Base-by-base conservation (phyloP, 1,140 invertebrate genomes). In the Apis florea region DNA sequence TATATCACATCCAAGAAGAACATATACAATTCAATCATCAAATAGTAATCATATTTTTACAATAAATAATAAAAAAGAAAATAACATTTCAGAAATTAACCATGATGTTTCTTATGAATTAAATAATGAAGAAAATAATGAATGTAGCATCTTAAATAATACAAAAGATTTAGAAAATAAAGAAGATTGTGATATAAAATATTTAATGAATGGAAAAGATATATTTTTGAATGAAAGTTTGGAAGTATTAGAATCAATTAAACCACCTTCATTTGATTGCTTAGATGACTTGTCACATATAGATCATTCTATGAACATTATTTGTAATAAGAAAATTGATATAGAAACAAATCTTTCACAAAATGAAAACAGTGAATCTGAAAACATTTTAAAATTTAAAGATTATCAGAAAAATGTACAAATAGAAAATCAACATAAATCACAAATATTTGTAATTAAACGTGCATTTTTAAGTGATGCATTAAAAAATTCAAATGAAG, bases 211-310 rank as follows among this genome's bases (percentile, higher is more conserved):
- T 49, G 11, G 17, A 11, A 53, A 8, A 17, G 17, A 47, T 53
- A 15, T 47, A 47, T 63, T 82, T 51, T 49, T 54, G 0, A 12
- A 51, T 68, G 11, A 61, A 40, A 47, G 1, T 68, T 4, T 61
- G 0, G 56, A 51, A 21, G 71, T 75, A 13, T 8, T 86, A 47
- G 47, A 83, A 6, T 76, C 81, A 9, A 83, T 86, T 73, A 56
- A 72, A 54, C 81, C 84, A 11, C 85, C 85, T 21, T 79, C 76
- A 15, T 86, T 86, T 61, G 9, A 70, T 47, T 69, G 10, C 19
- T 75, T 83, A 15, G 53, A 83, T 21, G 26, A 82, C 54, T 51
- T 53, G 2, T 59, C n/a, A 49, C 1, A n/a, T 56, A 40, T 10
- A 58, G 12, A 61, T 26, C 24, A 17, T 13, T 17, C 70, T 26